phyloP scores from a whole-genome alignment of 2,797 vertebrate genomes.

The Echeneis naucrates region DNA sequence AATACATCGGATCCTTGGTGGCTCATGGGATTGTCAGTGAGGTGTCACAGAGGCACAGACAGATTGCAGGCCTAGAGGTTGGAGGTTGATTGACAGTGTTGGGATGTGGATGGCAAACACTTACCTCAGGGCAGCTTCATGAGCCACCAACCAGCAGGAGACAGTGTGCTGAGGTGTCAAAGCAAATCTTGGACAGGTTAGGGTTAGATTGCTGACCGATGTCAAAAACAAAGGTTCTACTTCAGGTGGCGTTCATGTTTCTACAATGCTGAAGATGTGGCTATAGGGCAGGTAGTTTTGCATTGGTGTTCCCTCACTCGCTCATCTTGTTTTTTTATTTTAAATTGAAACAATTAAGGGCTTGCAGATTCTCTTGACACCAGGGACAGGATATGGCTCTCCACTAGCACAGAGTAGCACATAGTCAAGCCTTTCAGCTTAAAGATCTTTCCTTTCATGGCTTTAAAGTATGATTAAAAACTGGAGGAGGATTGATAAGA shows the following conservation, averaged over 20 bases:
- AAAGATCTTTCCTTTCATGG: slow-evolving; percentile 21
- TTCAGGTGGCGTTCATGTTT: not conserved
- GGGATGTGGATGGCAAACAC: slow-evolving; percentile 49
- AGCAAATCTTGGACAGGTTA: slow-evolving; percentile 23
- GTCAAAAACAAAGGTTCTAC: not conserved
- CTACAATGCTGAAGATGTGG: not conserved
- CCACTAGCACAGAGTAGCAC: too few relatives aligned
- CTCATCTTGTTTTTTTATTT: slow-evolving; percentile 29
- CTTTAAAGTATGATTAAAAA: slow-evolving; percentile 33
- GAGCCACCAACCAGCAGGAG: slow-evolving; percentile 18
- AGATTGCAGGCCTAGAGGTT: slow-evolving; percentile 32
- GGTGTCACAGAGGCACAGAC: slow-evolving; percentile 37
- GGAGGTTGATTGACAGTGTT: slow-evolving; percentile 45
- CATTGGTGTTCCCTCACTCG: too few relatives aligned
- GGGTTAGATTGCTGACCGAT: not conserved
- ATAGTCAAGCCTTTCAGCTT: too few relatives aligned
- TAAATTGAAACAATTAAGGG: slow-evolving; percentile 33
- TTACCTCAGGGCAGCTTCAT: slow-evolving; percentile 29
- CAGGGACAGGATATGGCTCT: too few relatives aligned
- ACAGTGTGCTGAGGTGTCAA: slow-evolving; percentile 28
- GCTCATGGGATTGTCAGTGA: slow-evolving; percentile 31
- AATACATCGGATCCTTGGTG: not conserved
- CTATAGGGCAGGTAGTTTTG: not conserved
- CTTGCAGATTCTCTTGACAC: slow-evolving; percentile 4
- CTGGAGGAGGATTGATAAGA: slow-evolving; percentile 39